These are phyloP conservation scores for Bujurquina vittata DNA, from an alignment of 2,113 vertebrate genomes.

Conservation along the genomic window DNA sequence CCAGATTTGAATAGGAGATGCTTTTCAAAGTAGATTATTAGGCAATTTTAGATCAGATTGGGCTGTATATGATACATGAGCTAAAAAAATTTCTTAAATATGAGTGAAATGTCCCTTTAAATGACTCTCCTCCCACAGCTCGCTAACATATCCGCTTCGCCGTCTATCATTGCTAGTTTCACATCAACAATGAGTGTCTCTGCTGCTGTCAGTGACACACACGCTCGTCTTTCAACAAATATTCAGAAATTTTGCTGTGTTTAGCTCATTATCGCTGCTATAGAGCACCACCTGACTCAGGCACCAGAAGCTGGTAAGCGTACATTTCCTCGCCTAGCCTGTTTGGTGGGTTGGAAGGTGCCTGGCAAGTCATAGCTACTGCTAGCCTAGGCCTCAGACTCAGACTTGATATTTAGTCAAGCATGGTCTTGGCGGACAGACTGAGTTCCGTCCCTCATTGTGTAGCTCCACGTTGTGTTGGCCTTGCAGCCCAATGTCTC, in stretches of 20 bases:
- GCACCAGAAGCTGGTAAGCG: constrained; percentile 49
- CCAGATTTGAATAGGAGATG: not conserved
- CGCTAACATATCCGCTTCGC: constrained; percentile 43
- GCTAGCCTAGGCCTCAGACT: constrained; percentile 76
- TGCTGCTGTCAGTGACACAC: constrained; percentile 32
- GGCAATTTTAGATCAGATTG: too few relatives aligned
- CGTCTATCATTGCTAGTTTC: constrained; percentile 45
- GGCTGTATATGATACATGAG: not conserved
- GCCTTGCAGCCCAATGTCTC: not conserved
- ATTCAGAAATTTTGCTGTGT: not conserved
- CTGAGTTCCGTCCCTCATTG: constrained; percentile 33
- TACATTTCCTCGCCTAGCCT: constrained; percentile 8
- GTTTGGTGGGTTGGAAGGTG: constrained; percentile 17
- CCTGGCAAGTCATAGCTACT: constrained; percentile 37
- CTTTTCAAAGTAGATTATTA: not conserved
- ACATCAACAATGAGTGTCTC: constrained; percentile 77
- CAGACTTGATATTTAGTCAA: constrained; percentile 67
- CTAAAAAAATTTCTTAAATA: not conserved
- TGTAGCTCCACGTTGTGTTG: constrained; percentile 38
- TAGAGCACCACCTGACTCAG: not conserved
- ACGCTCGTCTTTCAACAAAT: not conserved
- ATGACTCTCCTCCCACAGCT: constrained; percentile 62
- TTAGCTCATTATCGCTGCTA: not conserved
- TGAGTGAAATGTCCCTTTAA: constrained; percentile 64
- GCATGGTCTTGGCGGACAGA: constrained; percentile 64